Base-by-base conservation (phyloP, 1,140 invertebrate genomes). In the Temnothorax longispinosus region DNA sequence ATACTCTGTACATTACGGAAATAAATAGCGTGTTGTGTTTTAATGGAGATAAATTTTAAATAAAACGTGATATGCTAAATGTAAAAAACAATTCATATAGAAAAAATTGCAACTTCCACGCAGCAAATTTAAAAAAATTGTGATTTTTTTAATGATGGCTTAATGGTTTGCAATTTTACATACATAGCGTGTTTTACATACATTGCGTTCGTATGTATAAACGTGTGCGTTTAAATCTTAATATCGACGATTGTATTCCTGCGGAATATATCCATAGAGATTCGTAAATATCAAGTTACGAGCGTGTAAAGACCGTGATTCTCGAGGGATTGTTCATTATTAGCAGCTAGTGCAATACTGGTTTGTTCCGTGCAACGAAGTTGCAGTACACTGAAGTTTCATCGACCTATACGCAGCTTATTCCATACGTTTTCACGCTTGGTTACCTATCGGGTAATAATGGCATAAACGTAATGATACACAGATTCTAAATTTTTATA, bases 211-310 rank as follows among this genome's bases (percentile, higher is more conserved):
- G 32, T 18, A 27, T 27, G 21, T 27, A 18, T 64, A 77, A 62
- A 50, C 1, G 13, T 58, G 11, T 21, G 15, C 35, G 15, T 71
- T 44, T 58, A 44, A 75, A 52, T 44, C 11, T 74, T 38, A 47
- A 60, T 74, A 75, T 64, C 41, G 54, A 71, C 69, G 44, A 74
- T 75, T 75, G 54, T 27, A n/a, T 47, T n/a, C 13, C n/a, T 47
- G 18, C 47, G 60, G 58, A 80, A 41, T 72, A 50, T 65, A 64
- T 65, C 77, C 69, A 50, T 86, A 13, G 56, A 77, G 76, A 35
- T 81, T 60, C 81, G 86, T 85, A 88, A 88, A 90, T 90, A 90
- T 90, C 86, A 78, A 38, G 81, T 90, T 90, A 88, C 76, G 58
- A 58, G 47, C 27, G 86, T 62, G 87, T 80, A 90, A 90, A 89